These are phyloP conservation scores for Liparis tanakae DNA, from an alignment of 2,797 vertebrate genomes.

Conservation along the genomic window DNA sequence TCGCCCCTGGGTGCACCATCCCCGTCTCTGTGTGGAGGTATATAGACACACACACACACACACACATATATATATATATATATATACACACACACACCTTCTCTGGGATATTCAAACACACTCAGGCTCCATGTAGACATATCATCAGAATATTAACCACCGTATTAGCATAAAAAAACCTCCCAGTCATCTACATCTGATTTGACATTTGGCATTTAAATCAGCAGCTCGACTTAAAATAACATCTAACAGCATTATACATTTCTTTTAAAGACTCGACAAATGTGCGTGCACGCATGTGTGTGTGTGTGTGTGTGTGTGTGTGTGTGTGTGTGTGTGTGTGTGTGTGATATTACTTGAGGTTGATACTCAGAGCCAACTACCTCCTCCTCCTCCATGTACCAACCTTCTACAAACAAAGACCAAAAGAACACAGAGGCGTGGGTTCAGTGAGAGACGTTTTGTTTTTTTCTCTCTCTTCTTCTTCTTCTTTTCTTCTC, in stretches of 20 bases:
- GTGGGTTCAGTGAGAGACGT: conserved; percentile 69
- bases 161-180: conserved; percentile 85
- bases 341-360: conserved; percentile 70
- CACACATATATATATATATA: background rate
- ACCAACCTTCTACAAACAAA: conserved; percentile 81
- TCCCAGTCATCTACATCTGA: conserved; percentile 82
- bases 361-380: conserved; percentile 76
- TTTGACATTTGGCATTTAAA: conserved; percentile 87
- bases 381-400: conserved; percentile 80
- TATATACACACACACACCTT: conserved; percentile 56
- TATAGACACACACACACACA: background rate
- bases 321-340: conserved; percentile 31
- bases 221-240: conserved; percentile 78
- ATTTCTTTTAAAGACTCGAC: conserved; percentile 78
- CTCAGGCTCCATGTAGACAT: conserved; percentile 78
- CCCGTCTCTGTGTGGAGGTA: conserved; percentile 63
- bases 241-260: conserved; percentile 84
- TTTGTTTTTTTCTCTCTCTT: background rate
- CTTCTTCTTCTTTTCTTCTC: conserved; percentile 16
- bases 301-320: conserved; percentile 49
- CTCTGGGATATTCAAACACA: conserved; percentile 80
- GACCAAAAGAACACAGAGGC: conserved; percentile 77
- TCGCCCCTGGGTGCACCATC: conserved; percentile 75
- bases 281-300: conserved; percentile 56
- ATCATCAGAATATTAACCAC: conserved; percentile 84